Conservation (phyloP, 2,888 invertebrate genomes). For the Galerucella nymphaeae region DNA sequence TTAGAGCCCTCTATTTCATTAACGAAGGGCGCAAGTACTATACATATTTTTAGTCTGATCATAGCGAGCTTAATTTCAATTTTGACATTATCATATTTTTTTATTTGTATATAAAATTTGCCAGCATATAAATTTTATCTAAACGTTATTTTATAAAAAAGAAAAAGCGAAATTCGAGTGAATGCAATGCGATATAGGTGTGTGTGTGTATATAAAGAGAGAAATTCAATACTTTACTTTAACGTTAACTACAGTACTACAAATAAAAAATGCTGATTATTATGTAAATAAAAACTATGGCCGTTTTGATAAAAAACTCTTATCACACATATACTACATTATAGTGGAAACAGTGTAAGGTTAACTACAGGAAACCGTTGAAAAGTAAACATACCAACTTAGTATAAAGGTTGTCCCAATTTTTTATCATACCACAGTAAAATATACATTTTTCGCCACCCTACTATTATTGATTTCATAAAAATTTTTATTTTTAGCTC, state of each 20-base stretch:
- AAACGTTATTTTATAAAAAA: not conserved
- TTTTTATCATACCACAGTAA: not conserved
- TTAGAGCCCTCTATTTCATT: too few relatives aligned
- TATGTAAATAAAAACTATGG: constrained; percentile 50
- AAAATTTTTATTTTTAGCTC: too few relatives aligned
- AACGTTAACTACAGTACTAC: constrained; percentile 42
- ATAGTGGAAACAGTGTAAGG: constrained; percentile 1
- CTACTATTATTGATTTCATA: too few relatives aligned
- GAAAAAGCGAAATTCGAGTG: not conserved
- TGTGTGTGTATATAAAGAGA: constrained; percentile 4
- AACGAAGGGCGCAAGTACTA: too few relatives aligned
- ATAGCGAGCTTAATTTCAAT: too few relatives aligned
- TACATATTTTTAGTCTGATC: too few relatives aligned
- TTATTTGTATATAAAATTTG: not conserved
- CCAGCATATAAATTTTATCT: not conserved
- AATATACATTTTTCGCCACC: too few relatives aligned
- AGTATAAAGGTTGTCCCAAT: not conserved
- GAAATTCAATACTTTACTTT: constrained; percentile 41
- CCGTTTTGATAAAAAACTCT: constrained; percentile 46
- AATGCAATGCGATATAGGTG: constrained; percentile 17
- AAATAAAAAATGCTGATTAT: constrained; percentile 48
- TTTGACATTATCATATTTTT: too few relatives aligned
- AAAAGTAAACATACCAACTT: constrained; percentile 24
- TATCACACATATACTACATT: constrained; percentile 38
- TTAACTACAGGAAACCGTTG: constrained; percentile 37